Conservation (phyloP, 2,888 invertebrate species). For the Elmis aenea region DNA sequence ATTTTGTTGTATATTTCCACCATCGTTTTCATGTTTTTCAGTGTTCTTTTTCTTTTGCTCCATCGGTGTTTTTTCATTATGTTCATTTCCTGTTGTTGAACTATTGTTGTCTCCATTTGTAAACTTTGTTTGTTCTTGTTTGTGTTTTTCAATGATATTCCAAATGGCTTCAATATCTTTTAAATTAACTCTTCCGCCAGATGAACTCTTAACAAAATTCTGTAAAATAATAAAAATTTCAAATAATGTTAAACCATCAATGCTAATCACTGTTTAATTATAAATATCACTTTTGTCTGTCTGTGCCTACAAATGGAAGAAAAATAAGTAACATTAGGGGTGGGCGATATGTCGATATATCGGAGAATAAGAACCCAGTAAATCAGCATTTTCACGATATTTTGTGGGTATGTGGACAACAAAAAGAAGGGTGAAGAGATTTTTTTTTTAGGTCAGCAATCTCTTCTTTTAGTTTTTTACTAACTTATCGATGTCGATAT, state of each 20-base stretch:
- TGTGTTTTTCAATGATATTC: slow-evolving; percentile 50
- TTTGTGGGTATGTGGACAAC: too few relatives aligned
- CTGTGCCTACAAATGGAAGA: too few relatives aligned
- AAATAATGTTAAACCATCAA: background rate
- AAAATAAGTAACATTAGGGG: too few relatives aligned
- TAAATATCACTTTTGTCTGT: too few relatives aligned
- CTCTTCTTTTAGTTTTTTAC: too few relatives aligned
- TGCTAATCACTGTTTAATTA: too few relatives aligned
- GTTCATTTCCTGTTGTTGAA: background rate
- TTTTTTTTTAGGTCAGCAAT: too few relatives aligned
- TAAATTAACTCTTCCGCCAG: slow-evolving; percentile 54
- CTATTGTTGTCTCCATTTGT: background rate
- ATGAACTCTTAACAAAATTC: slow-evolving; percentile 65
- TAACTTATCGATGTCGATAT: too few relatives aligned
- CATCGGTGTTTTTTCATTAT: slow-evolving; percentile 1
- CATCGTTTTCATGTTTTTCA: background rate
- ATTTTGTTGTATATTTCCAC: background rate
- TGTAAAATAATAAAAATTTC: slow-evolving; percentile 25
- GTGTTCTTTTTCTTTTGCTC: background rate
- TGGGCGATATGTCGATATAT: too few relatives aligned
- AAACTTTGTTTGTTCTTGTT: slow-evolving; percentile 33
- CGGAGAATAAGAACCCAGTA: too few relatives aligned
- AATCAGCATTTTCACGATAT: too few relatives aligned
- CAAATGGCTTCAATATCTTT: slow-evolving; percentile 63
- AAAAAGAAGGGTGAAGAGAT: too few relatives aligned